Base-by-base conservation (phyloP, 2,888 invertebrate genomes). In the Torymus tubicola region DNA sequence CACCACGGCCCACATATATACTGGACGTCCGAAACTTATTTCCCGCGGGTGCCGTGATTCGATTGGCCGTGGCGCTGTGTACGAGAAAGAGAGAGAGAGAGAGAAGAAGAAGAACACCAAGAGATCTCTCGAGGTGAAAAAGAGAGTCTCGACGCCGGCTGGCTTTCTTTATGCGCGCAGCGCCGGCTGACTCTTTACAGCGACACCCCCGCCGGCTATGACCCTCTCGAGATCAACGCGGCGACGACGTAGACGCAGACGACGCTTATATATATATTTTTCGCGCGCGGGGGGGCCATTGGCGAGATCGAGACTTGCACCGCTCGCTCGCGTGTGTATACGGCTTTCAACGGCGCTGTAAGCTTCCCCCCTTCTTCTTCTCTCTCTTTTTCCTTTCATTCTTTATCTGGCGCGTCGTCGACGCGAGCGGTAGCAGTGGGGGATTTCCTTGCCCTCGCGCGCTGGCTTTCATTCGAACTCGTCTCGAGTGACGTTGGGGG, bases 1-100 rank as follows among this genome's bases (percentile, higher is more conserved):
- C 31, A 31, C 31, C 31, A 5, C 70, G 21, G 64, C 74, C 82
- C n/a, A 31, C 16, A 82, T 87, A 82, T 87, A 87, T 21, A 50
- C 11, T 14, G 52, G 87, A 87, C 85, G 86, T 85, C 86, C 87
- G 86, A 88, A 89, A 88, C 86, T 89, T 89, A 90, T 90, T 90
- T 90, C 89, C 89, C 90, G 81, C 78, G 88, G 87, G 90, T 85
- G 81, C 84, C 84, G 87, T 89, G 87, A 89, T 90, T 89, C 89
- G 89, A 90, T 90, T 87, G 85, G 84, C 82, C 82, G 82, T 64
- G 63, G 63, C n/a, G 42, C 21, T n/a, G 21, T 63, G 52, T n/a
- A n/a, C 13, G 52, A 10, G 53, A 61, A 21, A 69, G 8, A 42
- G 42, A 42, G 52, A 10, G 53, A 61, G 16, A 69, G 8, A 42